phyloP scores from a whole-genome alignment of 2,888 invertebrate species.

The Lepidocyrtoides sp. region DNA sequence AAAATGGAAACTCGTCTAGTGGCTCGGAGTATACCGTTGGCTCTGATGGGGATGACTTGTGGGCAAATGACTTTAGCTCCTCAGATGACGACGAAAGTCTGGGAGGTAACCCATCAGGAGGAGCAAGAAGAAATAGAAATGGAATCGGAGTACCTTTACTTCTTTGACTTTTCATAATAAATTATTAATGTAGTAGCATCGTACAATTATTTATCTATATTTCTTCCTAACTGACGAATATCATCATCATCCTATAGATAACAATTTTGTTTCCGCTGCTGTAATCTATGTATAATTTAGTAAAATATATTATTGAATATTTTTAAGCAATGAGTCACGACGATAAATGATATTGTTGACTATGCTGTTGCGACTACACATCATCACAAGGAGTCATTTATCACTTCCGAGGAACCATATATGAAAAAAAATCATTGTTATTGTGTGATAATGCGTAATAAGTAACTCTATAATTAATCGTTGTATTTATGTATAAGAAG shows the following conservation, averaged over 20 bases:
- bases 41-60: conserved; percentile 64
- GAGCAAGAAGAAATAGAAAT: conserved; percentile 63
- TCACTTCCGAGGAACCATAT: conserved; percentile 17
- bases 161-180: conserved; percentile 56
- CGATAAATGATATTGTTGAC: neutral
- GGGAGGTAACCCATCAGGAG: conserved; percentile 14
- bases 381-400: conserved; percentile 43
- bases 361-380: neutral
- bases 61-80: conserved; percentile 71
- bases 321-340: neutral
- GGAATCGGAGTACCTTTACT: conserved; percentile 71
- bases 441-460: conserved; percentile 49
- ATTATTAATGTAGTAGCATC: neutral
- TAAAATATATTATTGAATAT: conserved; percentile 7
- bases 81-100: conserved; percentile 70
- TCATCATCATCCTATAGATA: neutral
- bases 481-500: neutral
- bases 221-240: neutral
- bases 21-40: conserved; percentile 70
- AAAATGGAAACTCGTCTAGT: conserved; percentile 65
- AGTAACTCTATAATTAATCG: conserved; percentile 1
- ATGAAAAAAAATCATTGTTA: conserved; percentile 40
- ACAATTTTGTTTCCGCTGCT: conserved; percentile 13
- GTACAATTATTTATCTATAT: conserved; percentile 12
- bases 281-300: conserved; percentile 8